phyloP scores from a whole-genome alignment of 1,140 invertebrate species.

The Tetraneura akinire region DNA sequence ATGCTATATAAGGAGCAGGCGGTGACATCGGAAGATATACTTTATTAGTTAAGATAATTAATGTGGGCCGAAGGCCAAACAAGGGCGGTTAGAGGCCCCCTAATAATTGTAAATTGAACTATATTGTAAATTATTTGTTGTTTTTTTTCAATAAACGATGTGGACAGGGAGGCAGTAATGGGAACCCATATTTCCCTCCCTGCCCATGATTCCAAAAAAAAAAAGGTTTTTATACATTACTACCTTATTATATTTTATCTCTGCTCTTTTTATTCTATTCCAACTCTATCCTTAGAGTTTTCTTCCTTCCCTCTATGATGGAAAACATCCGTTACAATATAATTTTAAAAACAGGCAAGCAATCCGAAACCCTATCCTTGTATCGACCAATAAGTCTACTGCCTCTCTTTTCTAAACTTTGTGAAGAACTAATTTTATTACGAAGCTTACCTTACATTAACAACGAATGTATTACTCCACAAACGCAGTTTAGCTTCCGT shows the following conservation, averaged over 20 bases:
- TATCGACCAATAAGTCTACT: slow-evolving; percentile 43
- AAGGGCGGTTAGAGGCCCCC: not conserved
- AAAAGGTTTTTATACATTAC: not conserved
- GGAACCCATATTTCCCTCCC: not conserved
- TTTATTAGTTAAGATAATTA: not conserved
- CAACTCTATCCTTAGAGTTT: slow-evolving; percentile 48
- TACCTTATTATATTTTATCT: no score
- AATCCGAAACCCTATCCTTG: not conserved
- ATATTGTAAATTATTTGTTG: not conserved
- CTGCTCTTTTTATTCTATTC: no score
- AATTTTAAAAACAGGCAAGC: slow-evolving; percentile 26
- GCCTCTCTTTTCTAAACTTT: not conserved
- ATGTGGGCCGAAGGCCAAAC: not conserved
- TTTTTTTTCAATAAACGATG: not conserved
- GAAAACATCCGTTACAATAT: slow-evolving; percentile 56
- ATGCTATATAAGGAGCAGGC: not conserved
- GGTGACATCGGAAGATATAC: not conserved
- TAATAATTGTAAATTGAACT: not conserved
- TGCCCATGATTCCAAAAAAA: not conserved
- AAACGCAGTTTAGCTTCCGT: no score
- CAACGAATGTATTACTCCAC: no score
- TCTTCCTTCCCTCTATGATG: slow-evolving; percentile 54
- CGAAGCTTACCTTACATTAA: not conserved
- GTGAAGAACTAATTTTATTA: not conserved
- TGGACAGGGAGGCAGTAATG: not conserved